Conservation (phyloP, 2,113 vertebrate species). For the Motacilla alba region DNA sequence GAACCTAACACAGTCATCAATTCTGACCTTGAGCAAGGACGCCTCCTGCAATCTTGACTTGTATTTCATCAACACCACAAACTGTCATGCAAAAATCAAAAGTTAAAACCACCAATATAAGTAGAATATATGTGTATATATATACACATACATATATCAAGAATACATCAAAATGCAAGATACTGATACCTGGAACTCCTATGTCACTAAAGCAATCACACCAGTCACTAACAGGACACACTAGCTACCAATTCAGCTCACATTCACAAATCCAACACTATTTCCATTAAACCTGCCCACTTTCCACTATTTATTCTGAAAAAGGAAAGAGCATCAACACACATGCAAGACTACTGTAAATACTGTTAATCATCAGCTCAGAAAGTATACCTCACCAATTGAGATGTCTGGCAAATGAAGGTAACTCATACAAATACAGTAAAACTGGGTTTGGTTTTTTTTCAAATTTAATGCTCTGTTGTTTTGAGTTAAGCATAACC, state of each 20-base stretch:
- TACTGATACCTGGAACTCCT: neutral
- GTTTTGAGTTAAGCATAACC: neutral
- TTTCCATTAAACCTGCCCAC: neutral
- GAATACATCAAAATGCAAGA: neutral
- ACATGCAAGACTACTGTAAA: neutral
- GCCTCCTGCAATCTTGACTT: neutral
- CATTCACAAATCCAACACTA: neutral
- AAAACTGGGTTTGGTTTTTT: neutral
- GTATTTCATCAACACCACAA: neutral
- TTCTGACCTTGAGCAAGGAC: neutral
- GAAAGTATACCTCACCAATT: neutral
- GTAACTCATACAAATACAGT: neutral
- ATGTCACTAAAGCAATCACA: neutral
- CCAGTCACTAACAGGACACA: neutral
- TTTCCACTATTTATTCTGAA: neutral
- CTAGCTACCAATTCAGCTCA: neutral
- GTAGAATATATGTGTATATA: neutral
- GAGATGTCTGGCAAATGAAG: neutral
- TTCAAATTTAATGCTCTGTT: neutral
- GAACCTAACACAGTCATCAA: neutral
- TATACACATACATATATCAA: fast-evolving
- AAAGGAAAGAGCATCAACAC: neutral
- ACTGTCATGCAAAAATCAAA: neutral
- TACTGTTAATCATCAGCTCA: neutral
- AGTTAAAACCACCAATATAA: neutral